Evolutionary conservation across 2,888 invertebrate species (phyloP).

Genomic region (Epistrophella euchroma): DNA sequence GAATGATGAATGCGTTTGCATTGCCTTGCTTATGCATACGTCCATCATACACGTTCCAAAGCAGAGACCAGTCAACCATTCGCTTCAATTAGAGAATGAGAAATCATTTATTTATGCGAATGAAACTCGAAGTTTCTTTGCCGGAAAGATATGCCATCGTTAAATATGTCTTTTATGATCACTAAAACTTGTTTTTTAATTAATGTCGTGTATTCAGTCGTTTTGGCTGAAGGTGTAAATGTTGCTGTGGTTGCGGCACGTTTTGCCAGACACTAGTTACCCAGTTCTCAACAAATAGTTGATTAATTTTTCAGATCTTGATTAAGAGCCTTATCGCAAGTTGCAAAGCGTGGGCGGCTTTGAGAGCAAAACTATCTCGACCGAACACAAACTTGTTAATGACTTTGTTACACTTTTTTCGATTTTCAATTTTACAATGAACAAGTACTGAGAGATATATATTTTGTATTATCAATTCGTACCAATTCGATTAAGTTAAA

Average conservation of each 20-base stretch:
- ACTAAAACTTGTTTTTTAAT: conserved; percentile 48
- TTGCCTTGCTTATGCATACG: background rate
- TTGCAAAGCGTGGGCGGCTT: conserved; percentile 36
- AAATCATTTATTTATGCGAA: conserved; percentile 7
- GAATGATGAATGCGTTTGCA: conserved; percentile 22
- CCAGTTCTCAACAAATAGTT: conserved; percentile 28
- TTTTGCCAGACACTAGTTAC: conserved; percentile 11
- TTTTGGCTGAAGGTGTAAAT: conserved; percentile 29
- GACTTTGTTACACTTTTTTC: background rate
- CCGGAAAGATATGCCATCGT: background rate
- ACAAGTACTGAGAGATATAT: background rate
- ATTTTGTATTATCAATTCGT: conserved; percentile 6
- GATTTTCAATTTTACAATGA: background rate
- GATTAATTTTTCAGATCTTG: conserved; percentile 32
- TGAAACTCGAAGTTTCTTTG: background rate
- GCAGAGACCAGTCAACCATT: background rate
- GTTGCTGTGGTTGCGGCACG: conserved; percentile 4
- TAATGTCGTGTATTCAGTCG: too few species aligned
- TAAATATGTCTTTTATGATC: background rate
- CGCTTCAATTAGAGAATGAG: conserved; percentile 23
- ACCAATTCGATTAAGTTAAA: conserved; percentile 2
- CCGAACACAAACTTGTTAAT: conserved; percentile 2
- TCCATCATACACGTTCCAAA: background rate
- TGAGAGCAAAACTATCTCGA: conserved; percentile 4
- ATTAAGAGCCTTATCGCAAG: conserved; percentile 24